A percentile compares a stretch with the other conserved stretches of the same genome.
Conservation (phyloP, 2,113 vertebrate species). For the Ursus arctos region DNA sequence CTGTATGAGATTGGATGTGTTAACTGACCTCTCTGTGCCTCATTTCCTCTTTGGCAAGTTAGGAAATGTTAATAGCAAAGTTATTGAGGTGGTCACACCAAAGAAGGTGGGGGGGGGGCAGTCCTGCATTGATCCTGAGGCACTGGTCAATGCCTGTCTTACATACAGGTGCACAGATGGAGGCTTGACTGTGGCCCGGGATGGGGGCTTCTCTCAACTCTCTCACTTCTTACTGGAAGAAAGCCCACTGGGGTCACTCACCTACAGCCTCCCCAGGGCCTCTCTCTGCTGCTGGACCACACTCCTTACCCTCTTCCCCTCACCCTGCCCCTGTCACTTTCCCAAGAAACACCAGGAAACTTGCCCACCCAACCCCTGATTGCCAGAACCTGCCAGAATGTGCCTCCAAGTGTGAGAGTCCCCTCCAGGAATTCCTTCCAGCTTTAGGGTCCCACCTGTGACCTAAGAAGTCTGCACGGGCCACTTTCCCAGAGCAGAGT, state of each 20-base stretch:
- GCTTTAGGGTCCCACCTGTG: neutral
- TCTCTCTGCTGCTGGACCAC: neutral
- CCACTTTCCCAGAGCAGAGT: neutral
- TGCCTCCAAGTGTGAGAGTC: neutral
- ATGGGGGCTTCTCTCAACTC: neutral
- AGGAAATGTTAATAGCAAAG: neutral
- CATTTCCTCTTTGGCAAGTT: neutral
- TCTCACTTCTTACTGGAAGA: neutral
- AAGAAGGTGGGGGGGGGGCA: fast-evolving
- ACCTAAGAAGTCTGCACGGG: neutral
- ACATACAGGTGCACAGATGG: neutral
- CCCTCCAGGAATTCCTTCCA: neutral
- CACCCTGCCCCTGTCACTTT: neutral
- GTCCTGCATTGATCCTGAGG: neutral
- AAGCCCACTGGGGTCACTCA: neutral
- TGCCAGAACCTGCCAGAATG: neutral
- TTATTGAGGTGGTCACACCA: neutral
- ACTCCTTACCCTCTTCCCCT: neutral
- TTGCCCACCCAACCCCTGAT: no score
- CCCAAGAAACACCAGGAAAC: neutral
- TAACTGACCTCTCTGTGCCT: neutral
- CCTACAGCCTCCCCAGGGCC: neutral
- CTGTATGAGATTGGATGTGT: neutral
- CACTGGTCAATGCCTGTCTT: neutral
- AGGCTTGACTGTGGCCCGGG: neutral